Evolutionary conservation across 2,113 vertebrate species (phyloP).

Genomic region (Saccopteryx bilineata): DNA sequence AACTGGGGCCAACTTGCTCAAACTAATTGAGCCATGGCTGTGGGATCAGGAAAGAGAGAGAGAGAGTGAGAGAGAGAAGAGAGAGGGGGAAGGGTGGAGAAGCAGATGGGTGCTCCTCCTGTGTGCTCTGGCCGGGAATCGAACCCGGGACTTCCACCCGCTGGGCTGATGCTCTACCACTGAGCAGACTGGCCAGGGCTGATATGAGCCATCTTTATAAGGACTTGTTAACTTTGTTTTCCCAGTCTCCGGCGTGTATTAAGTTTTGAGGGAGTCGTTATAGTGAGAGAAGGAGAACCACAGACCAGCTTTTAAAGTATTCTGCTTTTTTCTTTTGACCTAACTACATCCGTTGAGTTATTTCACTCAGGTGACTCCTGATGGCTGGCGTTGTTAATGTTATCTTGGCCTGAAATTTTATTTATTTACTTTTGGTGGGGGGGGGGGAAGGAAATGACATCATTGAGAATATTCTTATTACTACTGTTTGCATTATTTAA

Average conservation of each 20-base stretch:
- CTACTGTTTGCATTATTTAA: background rate
- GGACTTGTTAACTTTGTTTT: background rate
- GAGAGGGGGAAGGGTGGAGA: too few relatives aligned
- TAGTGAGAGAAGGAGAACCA: background rate
- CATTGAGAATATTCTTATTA: background rate
- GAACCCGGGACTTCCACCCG: too few relatives aligned
- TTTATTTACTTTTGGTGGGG: background rate
- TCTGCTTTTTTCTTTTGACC: background rate
- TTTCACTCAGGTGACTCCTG: background rate
- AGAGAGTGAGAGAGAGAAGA: too few relatives aligned
- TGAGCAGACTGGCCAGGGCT: too few relatives aligned
- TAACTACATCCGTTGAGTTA: background rate
- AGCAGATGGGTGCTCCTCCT: too few relatives aligned
- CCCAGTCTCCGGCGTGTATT: background rate
- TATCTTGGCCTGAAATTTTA: conserved; percentile 11
- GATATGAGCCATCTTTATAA: background rate
- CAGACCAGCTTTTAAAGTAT: background rate
- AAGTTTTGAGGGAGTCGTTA: background rate
- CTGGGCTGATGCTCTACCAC: too few relatives aligned
- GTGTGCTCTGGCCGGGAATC: too few relatives aligned
- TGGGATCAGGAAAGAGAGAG: too few relatives aligned
- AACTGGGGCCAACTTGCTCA: too few relatives aligned
- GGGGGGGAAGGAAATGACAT: background rate
- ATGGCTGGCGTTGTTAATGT: background rate
- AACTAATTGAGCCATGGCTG: too few relatives aligned